Base-by-base conservation (phyloP, 2,113 vertebrate species). In the Orcinus orca region DNA sequence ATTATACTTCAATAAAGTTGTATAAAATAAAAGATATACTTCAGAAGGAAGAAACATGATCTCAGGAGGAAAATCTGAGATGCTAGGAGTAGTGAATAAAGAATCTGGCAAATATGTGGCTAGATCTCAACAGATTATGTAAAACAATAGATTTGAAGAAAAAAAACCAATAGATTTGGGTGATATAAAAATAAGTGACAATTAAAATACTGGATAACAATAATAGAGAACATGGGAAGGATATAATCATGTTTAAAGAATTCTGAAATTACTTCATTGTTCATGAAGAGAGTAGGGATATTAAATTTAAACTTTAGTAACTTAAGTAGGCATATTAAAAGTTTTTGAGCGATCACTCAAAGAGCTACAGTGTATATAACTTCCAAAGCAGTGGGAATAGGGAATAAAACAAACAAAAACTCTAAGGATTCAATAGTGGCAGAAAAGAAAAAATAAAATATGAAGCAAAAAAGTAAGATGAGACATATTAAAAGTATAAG, bases 301-400 rank as follows among this genome's bases (percentile, higher is more conserved):
- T 62, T 85, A 84, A 88, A 67, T 81, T 96, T 70, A 96, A 71
- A 86, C 13, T 41, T 95, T 67, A 36, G 53, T 47, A 88, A 93
- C 62, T 53, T 76, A 91, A 82, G 53, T 47, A 74, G 6, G 31
- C 15, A 38, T 47, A 85, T 60, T 65, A 91, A 62, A 88, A 80
- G 81, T 31, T 92, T 89, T 65, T 58, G 21, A 60, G 17, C 21
- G 29, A 5, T 81, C 36, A 60, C 38, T 74, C 21, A 88, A 62
- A 91, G 44, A 60, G 13, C 23, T 36, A 55, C n/a, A 36, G 36
- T 82, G 13, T 29, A 25, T 10, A 65, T 65, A 81, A 71, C 65
- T 93, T 82, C 15, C 5, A 79, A 92, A 70, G 17, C 3, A 41
- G 1, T 65, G 4, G 26, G 6, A 5, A 1, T 70, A 83, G 1